Conservation (phyloP, 2,797 vertebrate species). For the Onychomys arenicola region DNA sequence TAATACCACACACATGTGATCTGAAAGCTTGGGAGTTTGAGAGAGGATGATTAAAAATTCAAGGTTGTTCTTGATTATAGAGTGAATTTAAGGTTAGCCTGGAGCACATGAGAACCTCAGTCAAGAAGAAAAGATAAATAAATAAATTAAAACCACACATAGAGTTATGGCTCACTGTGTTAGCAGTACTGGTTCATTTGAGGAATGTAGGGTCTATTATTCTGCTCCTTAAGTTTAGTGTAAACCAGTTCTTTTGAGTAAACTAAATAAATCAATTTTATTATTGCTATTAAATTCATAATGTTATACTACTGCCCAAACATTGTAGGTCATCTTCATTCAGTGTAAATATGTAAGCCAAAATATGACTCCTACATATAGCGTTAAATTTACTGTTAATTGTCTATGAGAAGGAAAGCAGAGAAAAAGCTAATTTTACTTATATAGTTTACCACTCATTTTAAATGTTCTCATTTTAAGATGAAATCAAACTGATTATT, state of each 20-base stretch:
- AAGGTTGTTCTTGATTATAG: neutral
- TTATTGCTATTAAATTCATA: neutral
- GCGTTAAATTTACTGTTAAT: neutral
- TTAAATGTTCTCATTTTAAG: neutral
- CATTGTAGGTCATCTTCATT: neutral
- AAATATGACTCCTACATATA: neutral
- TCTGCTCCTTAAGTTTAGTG: neutral
- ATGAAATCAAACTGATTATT: neutral
- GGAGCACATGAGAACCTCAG: neutral
- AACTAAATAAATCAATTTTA: neutral
- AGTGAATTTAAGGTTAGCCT: neutral
- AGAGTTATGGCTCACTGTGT: neutral
- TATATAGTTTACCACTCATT: neutral
- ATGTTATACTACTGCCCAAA: neutral
- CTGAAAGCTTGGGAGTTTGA: neutral
- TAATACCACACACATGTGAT: neutral
- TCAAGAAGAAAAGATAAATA: neutral
- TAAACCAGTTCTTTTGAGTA: neutral
- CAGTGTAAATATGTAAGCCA: neutral
- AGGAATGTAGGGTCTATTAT: neutral
- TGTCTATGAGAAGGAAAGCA: neutral
- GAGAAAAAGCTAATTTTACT: neutral
- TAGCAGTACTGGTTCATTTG: neutral
- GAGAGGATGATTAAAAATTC: neutral
- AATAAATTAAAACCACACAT: too few species aligned